Percentiles rank a stretch among this genome's conserved stretches.
Conservation (phyloP, 2,888 invertebrate genomes). For the Melolontha melolontha region DNA sequence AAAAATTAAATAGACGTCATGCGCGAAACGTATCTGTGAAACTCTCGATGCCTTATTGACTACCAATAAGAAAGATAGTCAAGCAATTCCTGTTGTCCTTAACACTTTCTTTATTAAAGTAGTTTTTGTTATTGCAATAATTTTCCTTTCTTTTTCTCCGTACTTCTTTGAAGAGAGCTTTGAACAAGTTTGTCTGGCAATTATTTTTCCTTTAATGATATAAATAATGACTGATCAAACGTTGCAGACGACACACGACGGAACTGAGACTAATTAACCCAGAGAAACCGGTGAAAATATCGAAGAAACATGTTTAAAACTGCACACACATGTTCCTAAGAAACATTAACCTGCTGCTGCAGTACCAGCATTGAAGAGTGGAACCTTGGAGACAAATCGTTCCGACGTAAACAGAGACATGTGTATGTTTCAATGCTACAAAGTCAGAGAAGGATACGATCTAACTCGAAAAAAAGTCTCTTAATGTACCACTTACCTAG, state of each 20-base stretch:
- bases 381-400: constrained; percentile 25
- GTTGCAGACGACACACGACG: not conserved
- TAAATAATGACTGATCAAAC: not conserved
- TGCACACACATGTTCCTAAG: constrained; percentile 19
- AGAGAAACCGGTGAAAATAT: constrained; percentile 10
- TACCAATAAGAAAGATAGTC: too few species aligned
- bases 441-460: constrained; percentile 30
- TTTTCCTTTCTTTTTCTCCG: too few species aligned
- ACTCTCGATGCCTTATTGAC: too few species aligned
- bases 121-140: too few species aligned
- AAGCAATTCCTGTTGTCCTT: too few species aligned
- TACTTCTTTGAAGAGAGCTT: too few species aligned
- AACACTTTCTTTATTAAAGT: too few species aligned
- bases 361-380: not conserved
- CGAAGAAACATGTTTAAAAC: constrained; percentile 17
- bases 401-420: constrained; percentile 14
- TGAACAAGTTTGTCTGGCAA: too few species aligned
- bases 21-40: too few species aligned
- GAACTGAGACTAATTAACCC: not conserved
- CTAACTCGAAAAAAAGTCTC: constrained; percentile 30
- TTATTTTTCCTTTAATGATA: not conserved
- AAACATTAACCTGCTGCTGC: not conserved
- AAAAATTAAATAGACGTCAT: too few species aligned
- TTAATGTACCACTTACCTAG: constrained; percentile 50
- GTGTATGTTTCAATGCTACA: constrained; percentile 20